Percentiles rank a stretch among this genome's conserved stretches.
These are phyloP conservation scores for Tetrax tetrax DNA, from an alignment of 2,113 vertebrate species.

Conservation along the genomic window DNA sequence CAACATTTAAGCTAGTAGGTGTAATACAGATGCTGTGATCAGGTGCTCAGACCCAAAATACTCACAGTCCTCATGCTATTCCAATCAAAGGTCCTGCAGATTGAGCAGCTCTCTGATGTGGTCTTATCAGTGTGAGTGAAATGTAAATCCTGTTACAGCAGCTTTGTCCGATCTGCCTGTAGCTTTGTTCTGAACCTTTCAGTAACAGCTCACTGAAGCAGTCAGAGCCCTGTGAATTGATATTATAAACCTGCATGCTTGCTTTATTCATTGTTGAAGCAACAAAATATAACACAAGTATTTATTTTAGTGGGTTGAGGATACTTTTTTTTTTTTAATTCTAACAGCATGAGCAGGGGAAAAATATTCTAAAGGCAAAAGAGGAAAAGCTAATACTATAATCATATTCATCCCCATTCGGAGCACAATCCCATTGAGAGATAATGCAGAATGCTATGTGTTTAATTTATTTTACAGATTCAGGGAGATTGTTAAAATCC, in stretches of 20 bases:
- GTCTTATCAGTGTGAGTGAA: conserved; percentile 77
- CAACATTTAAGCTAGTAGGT: conserved; percentile 29
- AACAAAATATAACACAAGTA: conserved; percentile 73
- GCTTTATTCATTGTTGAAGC: conserved; percentile 76
- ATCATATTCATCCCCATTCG: conserved; percentile 1
- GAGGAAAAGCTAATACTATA: conserved; percentile 27
- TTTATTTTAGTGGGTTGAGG: conserved; percentile 73
- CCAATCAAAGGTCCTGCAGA: conserved; percentile 65
- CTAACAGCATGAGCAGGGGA: not conserved
- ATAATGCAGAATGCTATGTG: conserved; percentile 28
- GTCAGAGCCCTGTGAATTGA: conserved; percentile 80
- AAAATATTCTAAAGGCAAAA: conserved; percentile 55
- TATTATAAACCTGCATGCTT: conserved; percentile 78
- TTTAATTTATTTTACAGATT: conserved; percentile 58
- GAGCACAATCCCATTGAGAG: conserved; percentile 33
- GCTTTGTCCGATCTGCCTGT: conserved; percentile 80
- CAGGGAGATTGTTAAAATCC: conserved; percentile 27
- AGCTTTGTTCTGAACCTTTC: conserved; percentile 83
- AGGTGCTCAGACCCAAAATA: conserved; percentile 36
- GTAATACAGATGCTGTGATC: conserved; percentile 63
- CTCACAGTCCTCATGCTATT: conserved; percentile 23
- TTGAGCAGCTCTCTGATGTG: conserved; percentile 71
- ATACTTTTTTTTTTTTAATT: not conserved
- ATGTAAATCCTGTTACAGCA: conserved; percentile 79
- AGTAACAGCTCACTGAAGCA: conserved; percentile 82